Evolutionary conservation across 2,888 invertebrate species (phyloP).

Genomic region (Orthosia gothica): DNA sequence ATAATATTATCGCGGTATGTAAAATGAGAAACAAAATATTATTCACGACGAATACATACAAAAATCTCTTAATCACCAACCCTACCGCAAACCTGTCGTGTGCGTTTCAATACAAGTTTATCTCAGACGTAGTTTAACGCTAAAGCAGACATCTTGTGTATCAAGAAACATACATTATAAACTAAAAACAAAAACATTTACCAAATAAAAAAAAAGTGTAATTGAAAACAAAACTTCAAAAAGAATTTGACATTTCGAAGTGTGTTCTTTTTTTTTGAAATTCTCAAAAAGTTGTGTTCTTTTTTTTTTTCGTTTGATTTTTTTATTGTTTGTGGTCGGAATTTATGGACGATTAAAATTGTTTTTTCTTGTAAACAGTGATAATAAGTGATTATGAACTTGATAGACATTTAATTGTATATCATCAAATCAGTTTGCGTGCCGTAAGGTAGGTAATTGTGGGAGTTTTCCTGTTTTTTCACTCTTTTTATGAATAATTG

Average conservation of each 20-base stretch:
- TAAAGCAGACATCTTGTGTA: conserved; percentile 28
- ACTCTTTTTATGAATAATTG: not conserved
- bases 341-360: not conserved
- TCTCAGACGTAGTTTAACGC: conserved; percentile 46
- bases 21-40: no score
- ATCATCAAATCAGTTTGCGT: conserved; percentile 53
- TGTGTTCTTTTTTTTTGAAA: conserved; percentile 36
- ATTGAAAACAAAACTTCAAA: not conserved
- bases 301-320: not conserved
- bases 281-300: conserved; percentile 19
- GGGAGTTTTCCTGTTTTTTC: conserved; percentile 31
- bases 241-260: conserved; percentile 28
- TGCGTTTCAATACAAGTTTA: conserved; percentile 44
- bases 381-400: conserved; percentile 19
- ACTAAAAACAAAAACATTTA: not conserved
- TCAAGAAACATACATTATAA: conserved; percentile 4
- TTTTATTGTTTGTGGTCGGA: conserved; percentile 18
- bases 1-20: no score
- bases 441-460: conserved; percentile 54
- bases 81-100: conserved; percentile 34
- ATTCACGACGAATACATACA: not conserved
- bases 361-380: conserved; percentile 26
- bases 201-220: not conserved
- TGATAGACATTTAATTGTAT: conserved; percentile 56
- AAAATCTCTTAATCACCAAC: conserved; percentile 29